Evolutionary conservation across 2,797 vertebrate genomes (phyloP).

Genomic region (Cyprinodon diabolis): DNA sequence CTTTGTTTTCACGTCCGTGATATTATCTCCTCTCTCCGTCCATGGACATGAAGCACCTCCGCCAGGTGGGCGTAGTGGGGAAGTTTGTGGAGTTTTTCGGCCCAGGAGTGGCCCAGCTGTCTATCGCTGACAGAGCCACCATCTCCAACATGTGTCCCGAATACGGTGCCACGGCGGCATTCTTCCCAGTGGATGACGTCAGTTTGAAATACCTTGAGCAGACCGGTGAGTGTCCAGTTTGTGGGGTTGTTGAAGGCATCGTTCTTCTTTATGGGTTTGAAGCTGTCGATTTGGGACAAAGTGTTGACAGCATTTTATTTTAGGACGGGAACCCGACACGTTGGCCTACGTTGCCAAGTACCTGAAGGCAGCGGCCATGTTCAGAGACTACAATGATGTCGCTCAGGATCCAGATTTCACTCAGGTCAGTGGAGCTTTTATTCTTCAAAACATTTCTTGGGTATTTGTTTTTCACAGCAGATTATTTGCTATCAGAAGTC

Average conservation of each 20-base stretch:
- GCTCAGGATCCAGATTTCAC: slow-evolving; percentile 93
- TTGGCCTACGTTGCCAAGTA: slow-evolving; percentile 84
- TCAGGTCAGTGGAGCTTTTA: slow-evolving; percentile 75
- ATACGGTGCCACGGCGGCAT: slow-evolving; percentile 95
- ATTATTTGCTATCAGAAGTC: background rate
- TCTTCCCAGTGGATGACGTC: slow-evolving; percentile 93
- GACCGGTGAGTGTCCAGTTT: slow-evolving; percentile 82
- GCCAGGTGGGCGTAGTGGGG: slow-evolving; percentile 95
- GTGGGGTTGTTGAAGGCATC: no score
- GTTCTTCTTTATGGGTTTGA: background rate
- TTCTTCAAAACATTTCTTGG: background rate
- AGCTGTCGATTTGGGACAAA: background rate
- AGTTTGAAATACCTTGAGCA: slow-evolving; percentile 92
- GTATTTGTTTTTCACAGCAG: background rate
- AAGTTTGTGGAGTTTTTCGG: slow-evolving; percentile 99
- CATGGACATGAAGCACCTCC: slow-evolving; percentile 74
- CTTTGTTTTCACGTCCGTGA: background rate
- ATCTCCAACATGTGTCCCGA: slow-evolving; percentile 99
- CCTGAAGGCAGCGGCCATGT: slow-evolving; percentile 90
- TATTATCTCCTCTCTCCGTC: background rate
- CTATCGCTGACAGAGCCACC: slow-evolving; percentile 96
- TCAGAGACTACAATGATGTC: slow-evolving; percentile 88
- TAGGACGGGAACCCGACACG: slow-evolving; percentile 89
- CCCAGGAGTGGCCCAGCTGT: slow-evolving; percentile 91
- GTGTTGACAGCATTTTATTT: background rate